Evolutionary conservation across 2,888 invertebrate species (phyloP).

Genomic region (Amitus sp.): DNA sequence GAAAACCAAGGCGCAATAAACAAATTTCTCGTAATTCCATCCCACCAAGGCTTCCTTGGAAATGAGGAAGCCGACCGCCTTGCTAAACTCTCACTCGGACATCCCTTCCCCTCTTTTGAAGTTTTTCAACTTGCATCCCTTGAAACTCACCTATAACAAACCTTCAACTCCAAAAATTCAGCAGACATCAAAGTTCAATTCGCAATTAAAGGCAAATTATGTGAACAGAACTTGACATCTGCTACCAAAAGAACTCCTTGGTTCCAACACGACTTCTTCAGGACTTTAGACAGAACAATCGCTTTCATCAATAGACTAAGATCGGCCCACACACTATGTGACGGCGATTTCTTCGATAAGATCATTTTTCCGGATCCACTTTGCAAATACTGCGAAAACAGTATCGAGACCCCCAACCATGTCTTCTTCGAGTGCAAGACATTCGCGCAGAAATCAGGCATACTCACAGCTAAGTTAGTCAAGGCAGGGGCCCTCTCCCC

Average conservation of each 20-base stretch:
- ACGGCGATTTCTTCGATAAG: no score
- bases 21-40: background rate
- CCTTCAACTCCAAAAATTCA: no score
- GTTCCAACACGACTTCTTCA: background rate
- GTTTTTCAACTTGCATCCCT: background rate
- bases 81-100: background rate
- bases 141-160: background rate
- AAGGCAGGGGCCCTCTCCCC: background rate
- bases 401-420: background rate
- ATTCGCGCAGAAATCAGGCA: background rate
- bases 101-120: background rate
- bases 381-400: no score
- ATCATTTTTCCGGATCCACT: no score
- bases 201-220: background rate
- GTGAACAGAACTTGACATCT: no score
- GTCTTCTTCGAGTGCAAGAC: background rate
- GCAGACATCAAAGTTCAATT: background rate
- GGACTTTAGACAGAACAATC: background rate
- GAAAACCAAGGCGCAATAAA: background rate
- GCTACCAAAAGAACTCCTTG: background rate
- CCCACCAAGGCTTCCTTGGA: background rate
- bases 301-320: background rate
- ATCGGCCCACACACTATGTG: background rate
- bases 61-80: background rate
- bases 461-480: background rate